These are phyloP conservation scores for Drosophila athabasca DNA, from an alignment of 1,140 invertebrate species.

Conservation along the genomic window DNA sequence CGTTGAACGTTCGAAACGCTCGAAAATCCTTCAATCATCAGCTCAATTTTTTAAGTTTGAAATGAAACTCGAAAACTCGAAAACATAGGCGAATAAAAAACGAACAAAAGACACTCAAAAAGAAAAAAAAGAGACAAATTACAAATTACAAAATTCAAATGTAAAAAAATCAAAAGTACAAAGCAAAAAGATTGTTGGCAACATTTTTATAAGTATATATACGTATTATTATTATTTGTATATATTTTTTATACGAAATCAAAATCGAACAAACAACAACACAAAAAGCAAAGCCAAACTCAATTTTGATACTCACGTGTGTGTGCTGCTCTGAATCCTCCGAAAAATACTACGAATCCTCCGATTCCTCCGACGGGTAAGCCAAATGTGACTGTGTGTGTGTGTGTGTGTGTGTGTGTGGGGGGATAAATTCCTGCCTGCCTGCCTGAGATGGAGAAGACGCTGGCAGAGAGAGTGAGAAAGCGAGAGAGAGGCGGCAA, in stretches of 20 bases:
- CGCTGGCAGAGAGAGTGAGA: slow-evolving; percentile 17
- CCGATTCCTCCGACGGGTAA: slow-evolving; percentile 72
- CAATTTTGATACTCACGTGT: slow-evolving; percentile 57
- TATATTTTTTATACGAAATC: slow-evolving; percentile 81
- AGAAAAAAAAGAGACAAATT: slow-evolving; percentile 38
- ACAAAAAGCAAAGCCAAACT: slow-evolving; percentile 31
- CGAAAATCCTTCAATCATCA: too few species aligned
- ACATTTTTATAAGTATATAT: slow-evolving; percentile 77
- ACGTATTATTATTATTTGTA: slow-evolving; percentile 80
- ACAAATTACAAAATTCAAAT: slow-evolving; percentile 68
- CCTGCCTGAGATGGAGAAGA: slow-evolving; percentile 35
- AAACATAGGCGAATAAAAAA: slow-evolving; percentile 1
- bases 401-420: neutral
- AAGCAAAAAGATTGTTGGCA: slow-evolving; percentile 81
- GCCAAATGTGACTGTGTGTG: slow-evolving; percentile 47
- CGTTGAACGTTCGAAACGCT: too few species aligned
- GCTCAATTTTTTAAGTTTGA: too few species aligned
- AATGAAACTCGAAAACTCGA: slow-evolving; percentile 1
- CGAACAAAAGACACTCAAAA: slow-evolving; percentile 17
- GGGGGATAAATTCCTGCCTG: too few species aligned
- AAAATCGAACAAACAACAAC: slow-evolving; percentile 36
- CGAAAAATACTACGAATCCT: slow-evolving; percentile 65
- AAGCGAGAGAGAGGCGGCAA: slow-evolving; percentile 6
- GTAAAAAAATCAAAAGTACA: slow-evolving; percentile 81
- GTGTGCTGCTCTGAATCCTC: too few species aligned